Conservation (phyloP, 2,888 invertebrate species). For the Griposia aprilina region DNA sequence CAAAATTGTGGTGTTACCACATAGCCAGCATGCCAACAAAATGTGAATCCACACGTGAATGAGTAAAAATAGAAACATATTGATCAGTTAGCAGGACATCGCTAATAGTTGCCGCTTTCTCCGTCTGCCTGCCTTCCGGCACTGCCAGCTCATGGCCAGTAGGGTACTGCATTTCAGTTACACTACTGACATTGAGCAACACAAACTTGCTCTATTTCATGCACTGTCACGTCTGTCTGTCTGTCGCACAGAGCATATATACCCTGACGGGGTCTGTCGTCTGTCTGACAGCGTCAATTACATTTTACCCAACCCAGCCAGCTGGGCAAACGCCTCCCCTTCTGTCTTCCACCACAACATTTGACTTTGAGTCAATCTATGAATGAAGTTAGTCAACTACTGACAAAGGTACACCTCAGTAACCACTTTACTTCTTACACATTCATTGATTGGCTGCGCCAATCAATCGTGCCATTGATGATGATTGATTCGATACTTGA, state of each 20-base stretch:
- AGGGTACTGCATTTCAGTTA: neutral
- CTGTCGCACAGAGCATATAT: too few species aligned
- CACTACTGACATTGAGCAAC: neutral
- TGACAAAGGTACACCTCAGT: neutral
- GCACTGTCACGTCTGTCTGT: neutral
- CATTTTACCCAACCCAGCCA: neutral
- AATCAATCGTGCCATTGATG: conserved; percentile 11
- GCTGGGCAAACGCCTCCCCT: neutral
- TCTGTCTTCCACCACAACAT: neutral
- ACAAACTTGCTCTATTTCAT: neutral
- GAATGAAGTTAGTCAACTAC: neutral
- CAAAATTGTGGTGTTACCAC: too few species aligned
- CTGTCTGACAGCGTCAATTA: neutral
- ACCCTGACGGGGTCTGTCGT: too few species aligned
- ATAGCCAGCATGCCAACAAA: neutral
- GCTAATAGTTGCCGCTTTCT: conserved; percentile 48
- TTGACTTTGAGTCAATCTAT: neutral
- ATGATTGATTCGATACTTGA: conserved; percentile 13
- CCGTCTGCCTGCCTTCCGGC: conserved; percentile 38
- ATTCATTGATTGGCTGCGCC: conserved; percentile 1
- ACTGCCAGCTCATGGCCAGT: conserved; percentile 14
- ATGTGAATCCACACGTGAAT: neutral
- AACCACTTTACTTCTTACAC: neutral
- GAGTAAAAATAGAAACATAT: conserved; percentile 20
- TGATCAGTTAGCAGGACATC: conserved; percentile 42